phyloP scores from a whole-genome alignment of 1,140 invertebrate genomes.

The Papilio dardanus region DNA sequence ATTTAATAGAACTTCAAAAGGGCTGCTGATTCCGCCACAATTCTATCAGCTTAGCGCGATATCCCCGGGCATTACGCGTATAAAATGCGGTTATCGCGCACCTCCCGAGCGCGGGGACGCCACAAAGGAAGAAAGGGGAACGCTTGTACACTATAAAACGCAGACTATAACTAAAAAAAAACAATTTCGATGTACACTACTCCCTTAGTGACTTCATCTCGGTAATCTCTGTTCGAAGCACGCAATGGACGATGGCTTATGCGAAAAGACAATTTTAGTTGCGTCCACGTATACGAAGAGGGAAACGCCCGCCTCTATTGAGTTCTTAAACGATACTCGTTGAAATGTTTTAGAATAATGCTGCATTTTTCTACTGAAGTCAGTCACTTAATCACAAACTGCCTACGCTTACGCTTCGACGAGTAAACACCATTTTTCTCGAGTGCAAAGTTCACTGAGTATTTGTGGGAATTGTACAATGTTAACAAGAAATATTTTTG shows the following conservation, averaged over 20 bases:
- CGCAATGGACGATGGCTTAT: constrained; percentile 38
- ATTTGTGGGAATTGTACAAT: background rate
- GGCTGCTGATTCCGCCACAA: constrained; percentile 78
- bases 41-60: constrained; percentile 80
- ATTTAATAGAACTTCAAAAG: constrained; percentile 81
- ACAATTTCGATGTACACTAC: constrained; percentile 38
- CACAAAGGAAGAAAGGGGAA: constrained; percentile 41
- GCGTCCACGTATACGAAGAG: constrained; percentile 26
- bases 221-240: constrained; percentile 33
- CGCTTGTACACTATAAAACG: constrained; percentile 45
- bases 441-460: background rate
- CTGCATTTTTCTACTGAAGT: constrained; percentile 23
- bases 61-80: constrained; percentile 77
- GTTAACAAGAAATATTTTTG: background rate
- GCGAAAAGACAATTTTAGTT: constrained; percentile 30
- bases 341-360: constrained; percentile 6
- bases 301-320: constrained; percentile 38
- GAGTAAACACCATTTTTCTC: background rate
- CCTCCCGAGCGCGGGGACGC: constrained; percentile 39
- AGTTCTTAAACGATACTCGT: constrained; percentile 39
- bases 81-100: constrained; percentile 78
- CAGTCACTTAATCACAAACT: constrained; percentile 11
- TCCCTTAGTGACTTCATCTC: constrained; percentile 45
- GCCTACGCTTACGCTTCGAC: background rate
- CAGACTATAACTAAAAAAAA: constrained; percentile 23